Base-by-base conservation (phyloP, 1,140 invertebrate species). In the Tetramorium alpestre region DNA sequence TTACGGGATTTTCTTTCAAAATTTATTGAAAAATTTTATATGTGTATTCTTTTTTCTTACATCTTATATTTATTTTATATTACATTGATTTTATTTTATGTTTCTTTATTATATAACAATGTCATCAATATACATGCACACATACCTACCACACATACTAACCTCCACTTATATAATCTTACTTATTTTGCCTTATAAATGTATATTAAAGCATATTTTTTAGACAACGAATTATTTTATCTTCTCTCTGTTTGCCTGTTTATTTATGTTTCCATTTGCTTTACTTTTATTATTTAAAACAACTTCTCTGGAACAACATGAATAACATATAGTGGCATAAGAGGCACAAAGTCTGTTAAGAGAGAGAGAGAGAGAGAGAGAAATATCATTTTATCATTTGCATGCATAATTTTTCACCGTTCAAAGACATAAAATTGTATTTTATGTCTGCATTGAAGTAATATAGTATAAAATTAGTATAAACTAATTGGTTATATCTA, bases 281-380 rank as follows among this genome's bases (percentile, higher is more conserved):
- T 56, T 16, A 44, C 54, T 41, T 56, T 67, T 69, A 6, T n/a
- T 60, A 62, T 41, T 47, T 77, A 62, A 77, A 62, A 77, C 10
- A 28, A 25, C 54, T 58, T 60, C 11, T 60, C 4, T 8, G 10
- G 3, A 25, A 44, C 25, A 60, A 18, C 73, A 77, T 62, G 10
- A 62, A 77, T 77, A 77, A 77, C 22, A 25, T 25, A 76, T 73
- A 38, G 16, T 28, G 3, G 13, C 16, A 10, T 67, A 41, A 67
- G 28, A 18, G 38, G 5, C 5, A 51, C 22, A 18, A 38, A 60
- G 22, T 13, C 8, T 18, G 41, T 38, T 62, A 18, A 47, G 11
- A 13, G 11, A 47, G 11, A 47, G 6, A 47, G 11, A 47, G 11
- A 47, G 47, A 47, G 41, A 10, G 8, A 44, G 41, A 76, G n/a